Base-by-base conservation (phyloP, 2,888 invertebrate genomes). In the Ferrisia virgata region DNA sequence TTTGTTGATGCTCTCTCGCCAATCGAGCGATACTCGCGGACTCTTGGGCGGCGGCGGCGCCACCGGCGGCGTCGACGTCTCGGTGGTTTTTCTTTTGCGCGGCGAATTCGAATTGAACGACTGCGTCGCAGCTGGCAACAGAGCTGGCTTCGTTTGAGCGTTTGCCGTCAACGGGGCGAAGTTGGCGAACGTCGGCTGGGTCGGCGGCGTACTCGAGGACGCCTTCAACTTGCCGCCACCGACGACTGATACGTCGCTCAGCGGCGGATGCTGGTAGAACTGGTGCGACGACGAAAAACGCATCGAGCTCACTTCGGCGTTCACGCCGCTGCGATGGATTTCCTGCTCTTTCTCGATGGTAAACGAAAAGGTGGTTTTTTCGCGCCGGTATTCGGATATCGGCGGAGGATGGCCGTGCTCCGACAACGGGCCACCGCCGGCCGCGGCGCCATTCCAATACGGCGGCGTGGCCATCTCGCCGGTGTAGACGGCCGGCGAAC, bases 1-100 rank as follows among this genome's bases (percentile, higher is more conserved):
- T 86, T 90, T 89, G 86, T 91, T 91, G 85, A 91, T 90, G 0
- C 89, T 89, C 85, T 90, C 88, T 85, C 90, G 88, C 91, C 91
- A 91, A 4, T 89, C 88, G 86, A 91, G 91, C 3, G 90, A 87
- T 86, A 90, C 90, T 0, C 90, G 88, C 25, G 87, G 85, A 5
- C 85, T 85, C 13, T 86, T 86, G 84, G 87, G 72, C 36, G 86
- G 18, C 18, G 64, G 25, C 28, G 85, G 58, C 22, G 85, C 64
- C 40, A 84, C 31, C 58, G 79, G 18, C 79, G 80, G 36, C 36
- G 8, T 8, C 79, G 80, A 8, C 36, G 8, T 8, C 22, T 53
- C 53, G 53, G 18, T 8, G 25, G 85, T 58, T 82, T 58, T 82
- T 82, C 79, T 81, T 80, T 69, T 85, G 79, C 11, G 86, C 84